Percentiles rank a stretch among this genome's conserved stretches.
These are phyloP conservation scores for human (Homo sapiens) DNA, from an alignment of 2,113 vertebrate genomes.

Conservation along the genomic window GRCh38 chr16:50468501-50469000, in stretches of 20 bases:
- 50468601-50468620: background rate
- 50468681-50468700: background rate
- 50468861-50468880: background rate
- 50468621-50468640: background rate
- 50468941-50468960: accelerated
- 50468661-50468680: background rate
- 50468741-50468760: background rate
- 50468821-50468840: background rate
- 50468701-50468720: background rate
- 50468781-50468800: background rate
- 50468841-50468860: background rate
- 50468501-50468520: background rate
- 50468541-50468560: background rate
- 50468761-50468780: background rate
- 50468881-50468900: background rate
- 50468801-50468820: background rate
- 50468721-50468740: background rate
- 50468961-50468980: no score
- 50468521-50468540: background rate
- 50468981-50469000: background rate
- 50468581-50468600: background rate
- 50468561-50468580: background rate
- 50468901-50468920: background rate
- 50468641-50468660: background rate
- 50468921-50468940: background rate